These are phyloP conservation scores for Glaucidium brasilianum DNA, from an alignment of 2,113 vertebrate genomes.

Conservation along the genomic window DNA sequence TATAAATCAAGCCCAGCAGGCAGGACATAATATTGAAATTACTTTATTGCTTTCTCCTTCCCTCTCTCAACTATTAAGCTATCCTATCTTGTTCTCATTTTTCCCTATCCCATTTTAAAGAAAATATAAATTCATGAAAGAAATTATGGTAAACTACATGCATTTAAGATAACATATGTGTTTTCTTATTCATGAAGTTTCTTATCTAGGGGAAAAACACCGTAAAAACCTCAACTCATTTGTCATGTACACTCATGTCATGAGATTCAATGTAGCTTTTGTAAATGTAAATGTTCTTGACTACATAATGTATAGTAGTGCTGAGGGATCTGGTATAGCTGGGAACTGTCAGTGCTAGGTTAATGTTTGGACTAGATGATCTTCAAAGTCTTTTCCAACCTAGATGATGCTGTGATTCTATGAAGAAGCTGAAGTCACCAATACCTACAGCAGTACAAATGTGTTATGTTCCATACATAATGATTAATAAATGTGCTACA, in stretches of 20 bases:
- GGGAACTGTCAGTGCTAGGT: too few relatives aligned
- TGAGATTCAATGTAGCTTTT: background rate
- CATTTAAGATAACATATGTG: background rate
- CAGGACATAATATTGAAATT: background rate
- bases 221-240: background rate
- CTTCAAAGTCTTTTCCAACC: too few relatives aligned
- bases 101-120: background rate
- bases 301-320: background rate
- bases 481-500: background rate
- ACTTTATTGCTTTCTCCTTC: background rate
- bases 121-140: background rate
- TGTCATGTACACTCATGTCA: background rate
- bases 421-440: background rate
- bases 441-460: background rate
- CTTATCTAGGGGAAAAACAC: background rate
- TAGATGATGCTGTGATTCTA: too few relatives aligned
- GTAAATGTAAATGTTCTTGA: background rate
- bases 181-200: background rate
- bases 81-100: background rate
- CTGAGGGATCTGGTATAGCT: too few relatives aligned
- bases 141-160: background rate
- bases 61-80: background rate
- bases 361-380: too few relatives aligned
- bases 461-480: background rate
- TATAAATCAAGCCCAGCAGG: background rate